phyloP scores from a whole-genome alignment of 37 sponge, comb jelly and placozoan species.

The Halisarca cf. caerulea region DNA sequence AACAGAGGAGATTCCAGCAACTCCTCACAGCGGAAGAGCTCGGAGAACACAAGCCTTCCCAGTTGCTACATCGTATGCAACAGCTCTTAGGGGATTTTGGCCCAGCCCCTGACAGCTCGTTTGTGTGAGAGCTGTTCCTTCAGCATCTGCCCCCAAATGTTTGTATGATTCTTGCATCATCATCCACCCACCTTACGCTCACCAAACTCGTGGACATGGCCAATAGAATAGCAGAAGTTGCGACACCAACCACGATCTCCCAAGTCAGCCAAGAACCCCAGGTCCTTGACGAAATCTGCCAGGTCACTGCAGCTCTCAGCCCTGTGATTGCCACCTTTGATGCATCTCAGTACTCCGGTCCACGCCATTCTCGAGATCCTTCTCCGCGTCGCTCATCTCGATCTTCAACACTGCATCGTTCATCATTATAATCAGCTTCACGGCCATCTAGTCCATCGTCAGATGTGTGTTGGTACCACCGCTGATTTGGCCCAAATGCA shows the following conservation, averaged over 20 bases:
- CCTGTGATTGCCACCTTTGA: background rate
- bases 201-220: background rate
- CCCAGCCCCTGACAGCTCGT: background rate
- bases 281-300: background rate
- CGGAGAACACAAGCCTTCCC: background rate
- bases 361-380: background rate
- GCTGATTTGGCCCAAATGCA: background rate
- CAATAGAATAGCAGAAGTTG: background rate
- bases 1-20: background rate
- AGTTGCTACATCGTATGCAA: constrained; percentile 11
- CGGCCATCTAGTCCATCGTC: background rate
- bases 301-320: background rate
- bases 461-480: background rate
- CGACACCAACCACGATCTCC: background rate
- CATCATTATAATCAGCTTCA: too few species aligned
- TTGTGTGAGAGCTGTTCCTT: constrained; percentile 1
- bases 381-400: background rate
- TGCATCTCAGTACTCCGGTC: background rate
- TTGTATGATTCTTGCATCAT: constrained; percentile 5
- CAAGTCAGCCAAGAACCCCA: background rate
- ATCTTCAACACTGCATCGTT: background rate
- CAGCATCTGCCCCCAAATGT: constrained; percentile 5
- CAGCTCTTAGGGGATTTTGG: constrained; percentile 11
- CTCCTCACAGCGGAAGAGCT: background rate
- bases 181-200: background rate